Percentiles rank a stretch among this genome's conserved stretches.
Evolutionary conservation across 2,113 vertebrate species (phyloP).

Genomic region (Plectropomus leopardus): DNA sequence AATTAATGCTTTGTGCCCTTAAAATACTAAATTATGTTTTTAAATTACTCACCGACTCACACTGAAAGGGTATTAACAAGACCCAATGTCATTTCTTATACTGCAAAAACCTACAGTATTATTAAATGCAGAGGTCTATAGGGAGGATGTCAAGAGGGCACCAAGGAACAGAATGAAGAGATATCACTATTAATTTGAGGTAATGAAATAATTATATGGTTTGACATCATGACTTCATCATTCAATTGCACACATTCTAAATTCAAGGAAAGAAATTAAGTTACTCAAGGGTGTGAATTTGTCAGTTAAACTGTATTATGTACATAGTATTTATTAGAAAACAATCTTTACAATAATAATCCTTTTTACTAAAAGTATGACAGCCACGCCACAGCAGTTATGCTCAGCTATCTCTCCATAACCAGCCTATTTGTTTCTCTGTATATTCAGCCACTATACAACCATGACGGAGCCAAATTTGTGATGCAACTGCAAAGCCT

Average conservation of each 20-base stretch:
- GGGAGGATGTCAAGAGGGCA: not conserved
- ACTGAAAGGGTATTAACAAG: not conserved
- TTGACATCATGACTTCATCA: not conserved
- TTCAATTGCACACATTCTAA: not conserved
- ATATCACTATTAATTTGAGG: not conserved
- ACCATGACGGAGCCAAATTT: constrained; percentile 1
- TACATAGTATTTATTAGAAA: not conserved
- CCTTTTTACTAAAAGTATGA: not conserved
- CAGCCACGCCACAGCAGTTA: not conserved
- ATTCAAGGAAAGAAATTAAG: not conserved
- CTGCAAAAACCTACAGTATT: not conserved
- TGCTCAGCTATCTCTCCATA: not conserved
- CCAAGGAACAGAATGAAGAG: not conserved
- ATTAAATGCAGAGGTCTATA: not conserved
- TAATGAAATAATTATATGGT: not conserved
- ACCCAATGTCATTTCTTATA: no score
- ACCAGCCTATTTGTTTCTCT: not conserved
- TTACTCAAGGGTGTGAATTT: not conserved
- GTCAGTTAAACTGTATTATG: not conserved
- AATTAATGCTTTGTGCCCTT: not conserved
- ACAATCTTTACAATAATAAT: not conserved
- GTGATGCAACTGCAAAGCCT: not conserved
- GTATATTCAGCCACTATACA: not conserved
- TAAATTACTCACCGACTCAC: not conserved
- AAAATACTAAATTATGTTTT: constrained; percentile 2